Percentiles rank a stretch among this genome's conserved stretches.
phyloP scores from a whole-genome alignment of 2,113 vertebrate species.

The Setophaga coronata region DNA sequence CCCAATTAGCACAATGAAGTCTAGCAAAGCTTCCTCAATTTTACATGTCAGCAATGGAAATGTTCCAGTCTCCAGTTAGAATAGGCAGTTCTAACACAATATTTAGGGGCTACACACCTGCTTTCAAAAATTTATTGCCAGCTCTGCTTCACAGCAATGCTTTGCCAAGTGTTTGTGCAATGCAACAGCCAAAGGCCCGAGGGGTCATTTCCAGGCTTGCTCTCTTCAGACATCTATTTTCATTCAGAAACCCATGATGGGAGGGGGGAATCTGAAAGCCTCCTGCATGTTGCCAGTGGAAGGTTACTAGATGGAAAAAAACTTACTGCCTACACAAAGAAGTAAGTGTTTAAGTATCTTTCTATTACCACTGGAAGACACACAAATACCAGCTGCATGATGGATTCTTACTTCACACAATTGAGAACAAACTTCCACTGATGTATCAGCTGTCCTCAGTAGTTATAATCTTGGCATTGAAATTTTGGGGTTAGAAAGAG shows the following conservation, averaged over 20 bases:
- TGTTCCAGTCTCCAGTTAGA: background rate
- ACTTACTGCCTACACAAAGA: background rate
- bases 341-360: background rate
- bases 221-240: background rate
- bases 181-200: background rate
- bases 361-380: background rate
- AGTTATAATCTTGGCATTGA: background rate
- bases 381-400: background rate
- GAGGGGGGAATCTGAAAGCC: rapidly evolving
- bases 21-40: background rate
- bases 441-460: background rate
- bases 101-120: background rate
- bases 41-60: background rate
- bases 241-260: background rate
- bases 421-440: background rate
- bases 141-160: background rate
- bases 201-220: background rate
- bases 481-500: background rate
- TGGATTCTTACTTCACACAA: background rate
- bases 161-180: background rate
- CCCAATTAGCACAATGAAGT: background rate
- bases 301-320: background rate
- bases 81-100: background rate
- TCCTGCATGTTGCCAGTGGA: background rate
- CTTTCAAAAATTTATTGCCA: background rate